Base-by-base conservation (phyloP, 1,140 invertebrate genomes). In the Drosophila kohkoa region DNA sequence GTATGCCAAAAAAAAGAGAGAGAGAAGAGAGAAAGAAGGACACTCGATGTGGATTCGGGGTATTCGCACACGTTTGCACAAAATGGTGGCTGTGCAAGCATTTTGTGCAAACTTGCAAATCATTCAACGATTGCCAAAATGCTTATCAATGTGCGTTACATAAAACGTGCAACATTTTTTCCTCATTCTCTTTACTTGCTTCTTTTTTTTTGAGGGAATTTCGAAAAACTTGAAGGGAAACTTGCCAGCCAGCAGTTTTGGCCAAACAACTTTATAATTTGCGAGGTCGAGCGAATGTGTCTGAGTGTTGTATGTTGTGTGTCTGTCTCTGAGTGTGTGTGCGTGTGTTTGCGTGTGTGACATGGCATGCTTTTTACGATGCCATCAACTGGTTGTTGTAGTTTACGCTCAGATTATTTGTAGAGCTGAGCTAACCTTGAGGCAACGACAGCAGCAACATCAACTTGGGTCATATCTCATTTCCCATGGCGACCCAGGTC, bases 61-160 rank as follows among this genome's bases (percentile, higher is more conserved):
- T 74, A 74, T 74, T 66, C 60, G 74, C 74, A 54, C 55, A 87
- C 82, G 82, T 86, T 74, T 69, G 82, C 82, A 87, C 54, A 76
- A 86, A 86, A 71, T 63, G 77, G n/a, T 25, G 75, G 58, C 68
- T 79, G 62, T 59, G 63, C 52, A 52, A 65, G 66, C 51, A 63
- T 74, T 86, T 87, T 87, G 83, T 82, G 82, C 82, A 88, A 88
- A 87, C 82, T 87, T 87, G 82, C 82, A 87, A 87, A 87, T 87
- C 82, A 88, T 88, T 77, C 80, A 77, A 58, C 83, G 80, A 82
- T 81, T 88, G 80, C 83, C 83, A 88, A 82, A 88, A 82, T 83
- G 80, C 82, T 87, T 87, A 87, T 87, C 82, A 83, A 87, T 86
- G 83, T 86, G 79, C 82, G 82, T 88, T 88, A 82, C 75, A 86